Conservation (phyloP, 2,113 vertebrate genomes). For the Condylura cristata region DNA sequence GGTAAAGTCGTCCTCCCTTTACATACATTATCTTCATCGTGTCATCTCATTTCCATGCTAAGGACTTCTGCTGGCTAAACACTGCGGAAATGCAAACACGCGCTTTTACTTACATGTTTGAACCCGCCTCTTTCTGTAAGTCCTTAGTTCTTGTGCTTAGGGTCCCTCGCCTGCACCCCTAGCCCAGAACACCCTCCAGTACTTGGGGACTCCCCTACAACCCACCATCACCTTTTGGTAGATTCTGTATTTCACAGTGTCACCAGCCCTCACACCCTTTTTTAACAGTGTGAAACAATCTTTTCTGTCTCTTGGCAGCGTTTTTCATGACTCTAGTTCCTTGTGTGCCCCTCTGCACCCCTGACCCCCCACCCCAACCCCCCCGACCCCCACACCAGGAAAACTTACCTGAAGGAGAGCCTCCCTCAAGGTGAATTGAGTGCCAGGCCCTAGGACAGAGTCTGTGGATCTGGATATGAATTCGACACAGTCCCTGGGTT, state of each 20-base stretch:
- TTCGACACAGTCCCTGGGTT: not conserved
- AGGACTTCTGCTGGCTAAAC: not conserved
- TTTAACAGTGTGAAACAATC: not conserved
- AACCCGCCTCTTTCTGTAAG: not conserved
- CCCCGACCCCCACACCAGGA: not conserved
- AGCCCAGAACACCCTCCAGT: not conserved
- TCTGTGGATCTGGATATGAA: not conserved
- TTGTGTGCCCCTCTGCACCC: not conserved
- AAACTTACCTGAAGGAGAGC: not conserved
- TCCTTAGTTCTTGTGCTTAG: not conserved
- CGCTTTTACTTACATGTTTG: not conserved
- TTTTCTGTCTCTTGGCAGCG: not conserved
- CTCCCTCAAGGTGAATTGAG: not conserved
- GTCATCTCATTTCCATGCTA: not conserved
- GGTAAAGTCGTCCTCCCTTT: constrained; percentile 11
- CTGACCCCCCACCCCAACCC: no score
- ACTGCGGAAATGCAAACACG: not conserved
- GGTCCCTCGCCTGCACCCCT: not conserved
- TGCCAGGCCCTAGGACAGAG: not conserved
- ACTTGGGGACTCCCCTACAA: not conserved
- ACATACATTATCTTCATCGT: not conserved
- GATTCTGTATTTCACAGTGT: not conserved
- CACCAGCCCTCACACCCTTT: not conserved
- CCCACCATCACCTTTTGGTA: not conserved
- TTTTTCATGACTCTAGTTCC: not conserved